Evolutionary conservation across 2,888 invertebrate species (phyloP).

Genomic region (Tigriopus californicus): DNA sequence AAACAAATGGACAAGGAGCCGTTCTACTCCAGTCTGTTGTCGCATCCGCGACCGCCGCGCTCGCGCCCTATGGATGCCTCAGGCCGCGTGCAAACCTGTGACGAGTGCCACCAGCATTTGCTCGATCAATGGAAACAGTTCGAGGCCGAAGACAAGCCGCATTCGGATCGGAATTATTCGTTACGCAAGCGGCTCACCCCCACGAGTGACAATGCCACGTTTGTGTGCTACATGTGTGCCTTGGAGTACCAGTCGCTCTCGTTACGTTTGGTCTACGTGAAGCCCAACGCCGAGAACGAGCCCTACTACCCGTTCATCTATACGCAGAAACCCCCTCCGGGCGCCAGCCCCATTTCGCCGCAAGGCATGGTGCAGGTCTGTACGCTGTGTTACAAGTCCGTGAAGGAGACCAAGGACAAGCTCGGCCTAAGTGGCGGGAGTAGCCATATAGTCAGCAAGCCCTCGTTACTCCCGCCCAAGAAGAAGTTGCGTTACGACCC

Average conservation of each 20-base stretch:
- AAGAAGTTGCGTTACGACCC: not conserved
- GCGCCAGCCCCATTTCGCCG: constrained; percentile 71
- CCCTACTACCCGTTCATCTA: constrained; percentile 78
- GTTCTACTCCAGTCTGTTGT: constrained; percentile 33
- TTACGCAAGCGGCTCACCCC: constrained; percentile 53
- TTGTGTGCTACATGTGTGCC: constrained; percentile 78
- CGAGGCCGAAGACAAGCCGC: constrained; percentile 48
- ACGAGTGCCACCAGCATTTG: constrained; percentile 63
- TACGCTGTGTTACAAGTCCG: constrained; percentile 61
- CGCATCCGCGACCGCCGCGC: constrained; percentile 64
- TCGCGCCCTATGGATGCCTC: constrained; percentile 67
- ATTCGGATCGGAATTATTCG: constrained; percentile 57
- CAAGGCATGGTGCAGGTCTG: constrained; percentile 58
- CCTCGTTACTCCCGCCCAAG: constrained; percentile 13
- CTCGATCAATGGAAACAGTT: constrained; percentile 71
- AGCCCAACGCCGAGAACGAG: constrained; percentile 62
- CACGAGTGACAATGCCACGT: constrained; percentile 42
- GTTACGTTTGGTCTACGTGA: constrained; percentile 55
- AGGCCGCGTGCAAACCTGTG: constrained; percentile 49
- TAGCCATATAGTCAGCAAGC: constrained; percentile 16
- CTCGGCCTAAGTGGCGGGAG: constrained; percentile 21
- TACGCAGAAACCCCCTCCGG: constrained; percentile 54
- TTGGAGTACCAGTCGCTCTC: constrained; percentile 57
- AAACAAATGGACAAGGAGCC: constrained; percentile 30
- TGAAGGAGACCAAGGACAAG: constrained; percentile 35